Percentiles rank a stretch among this genome's conserved stretches.
Conservation (phyloP, 37 sponge, comb jelly and placozoan species). For the Spongilla lacustris region DNA sequence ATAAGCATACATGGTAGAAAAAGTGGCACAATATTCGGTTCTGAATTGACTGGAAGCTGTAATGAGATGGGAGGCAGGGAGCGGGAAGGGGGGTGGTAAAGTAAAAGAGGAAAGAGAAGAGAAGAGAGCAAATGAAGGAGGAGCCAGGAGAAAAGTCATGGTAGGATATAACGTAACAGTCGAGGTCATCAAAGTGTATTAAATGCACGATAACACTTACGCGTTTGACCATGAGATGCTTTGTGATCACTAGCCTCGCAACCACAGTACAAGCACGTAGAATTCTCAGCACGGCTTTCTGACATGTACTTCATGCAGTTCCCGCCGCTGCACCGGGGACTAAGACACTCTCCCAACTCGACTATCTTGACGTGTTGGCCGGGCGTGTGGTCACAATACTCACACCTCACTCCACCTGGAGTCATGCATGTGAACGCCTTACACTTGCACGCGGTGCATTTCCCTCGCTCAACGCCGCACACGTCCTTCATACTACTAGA, state of each 20-base stretch:
- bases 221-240: conserved; percentile 37
- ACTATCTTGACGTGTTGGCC: conserved; percentile 52
- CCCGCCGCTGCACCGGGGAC: conserved; percentile 8
- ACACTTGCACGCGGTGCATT: conserved; percentile 64
- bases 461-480: conserved; percentile 57
- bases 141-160: too few relatives aligned
- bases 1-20: too few relatives aligned
- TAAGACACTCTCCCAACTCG: conserved; percentile 49
- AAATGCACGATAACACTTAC: too few relatives aligned
- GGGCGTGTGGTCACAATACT: conserved; percentile 74
- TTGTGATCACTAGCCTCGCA: conserved; percentile 45
- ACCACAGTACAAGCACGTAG: conserved; percentile 62
- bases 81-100: too few relatives aligned
- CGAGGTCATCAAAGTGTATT: too few relatives aligned
- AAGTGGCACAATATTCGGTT: too few relatives aligned
- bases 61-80: too few relatives aligned
- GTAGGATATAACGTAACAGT: too few relatives aligned
- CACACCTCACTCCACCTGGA: conserved; percentile 31
- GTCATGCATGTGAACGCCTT: conserved; percentile 32
- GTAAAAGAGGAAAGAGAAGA: too few relatives aligned
- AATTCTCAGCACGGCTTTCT: conserved; percentile 33
- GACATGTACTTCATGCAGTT: conserved; percentile 59
- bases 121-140: too few relatives aligned
- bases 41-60: too few relatives aligned
- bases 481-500: conserved; percentile 66